These are phyloP conservation scores for Blastomussa wellsi DNA, from an alignment of 92 coral and sea anemone genomes.

Conservation along the genomic window DNA sequence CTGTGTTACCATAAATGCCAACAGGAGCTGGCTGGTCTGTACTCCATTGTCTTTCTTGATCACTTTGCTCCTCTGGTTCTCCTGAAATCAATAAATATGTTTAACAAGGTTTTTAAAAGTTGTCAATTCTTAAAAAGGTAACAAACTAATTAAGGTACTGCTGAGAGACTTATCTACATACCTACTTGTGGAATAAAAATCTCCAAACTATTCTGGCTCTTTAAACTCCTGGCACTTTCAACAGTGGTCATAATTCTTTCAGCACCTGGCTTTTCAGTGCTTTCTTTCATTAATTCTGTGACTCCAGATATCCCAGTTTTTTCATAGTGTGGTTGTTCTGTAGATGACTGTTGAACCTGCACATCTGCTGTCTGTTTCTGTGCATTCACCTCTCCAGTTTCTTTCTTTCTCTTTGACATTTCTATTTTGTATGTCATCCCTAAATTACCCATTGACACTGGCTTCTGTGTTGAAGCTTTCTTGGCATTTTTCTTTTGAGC, in stretches of 20 bases:
- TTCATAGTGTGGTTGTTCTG: slow-evolving; percentile 8
- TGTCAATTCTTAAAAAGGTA: neutral
- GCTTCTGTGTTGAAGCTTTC: neutral
- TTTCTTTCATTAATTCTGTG: slow-evolving; percentile 4
- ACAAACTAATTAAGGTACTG: neutral
- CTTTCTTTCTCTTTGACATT: neutral
- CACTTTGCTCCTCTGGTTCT: slow-evolving; percentile 49
- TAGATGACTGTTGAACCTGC: slow-evolving; percentile 6
- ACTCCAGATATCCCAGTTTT: neutral
- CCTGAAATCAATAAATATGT: slow-evolving; percentile 34
- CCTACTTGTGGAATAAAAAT: slow-evolving; percentile 77
- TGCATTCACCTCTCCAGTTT: neutral
- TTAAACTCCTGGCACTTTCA: slow-evolving; percentile 54
- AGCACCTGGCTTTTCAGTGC: slow-evolving; percentile 5
- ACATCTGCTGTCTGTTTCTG: slow-evolving; percentile 22
- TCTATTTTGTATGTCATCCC: slow-evolving; percentile 22
- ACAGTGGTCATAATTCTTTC: neutral
- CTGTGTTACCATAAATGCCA: slow-evolving; percentile 59
- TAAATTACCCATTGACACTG: slow-evolving; percentile 7
- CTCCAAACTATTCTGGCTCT: slow-evolving; percentile 75
- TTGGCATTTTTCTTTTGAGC: slow-evolving; percentile 23
- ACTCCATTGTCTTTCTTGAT: slow-evolving; percentile 38
- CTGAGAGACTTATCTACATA: neutral
- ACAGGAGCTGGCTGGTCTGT: slow-evolving; percentile 9
- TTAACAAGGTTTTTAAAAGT: neutral